phyloP scores from a whole-genome alignment of 2,113 vertebrate genomes.

The Uria aalge region DNA sequence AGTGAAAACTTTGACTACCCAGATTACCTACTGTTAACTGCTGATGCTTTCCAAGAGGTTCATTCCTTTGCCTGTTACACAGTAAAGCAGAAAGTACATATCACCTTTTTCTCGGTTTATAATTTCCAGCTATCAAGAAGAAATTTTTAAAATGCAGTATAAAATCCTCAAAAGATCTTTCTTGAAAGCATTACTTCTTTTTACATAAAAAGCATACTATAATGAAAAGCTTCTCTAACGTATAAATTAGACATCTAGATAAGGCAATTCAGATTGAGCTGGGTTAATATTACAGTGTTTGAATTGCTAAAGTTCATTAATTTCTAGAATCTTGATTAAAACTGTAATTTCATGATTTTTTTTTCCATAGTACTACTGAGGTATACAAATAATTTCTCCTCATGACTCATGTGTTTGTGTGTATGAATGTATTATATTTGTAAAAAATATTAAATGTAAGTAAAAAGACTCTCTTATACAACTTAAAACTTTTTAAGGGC shows the following conservation, averaged over 20 bases:
- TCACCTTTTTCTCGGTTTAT: not conserved
- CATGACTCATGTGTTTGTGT: accelerated
- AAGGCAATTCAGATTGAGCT: not conserved
- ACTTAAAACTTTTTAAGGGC: not conserved
- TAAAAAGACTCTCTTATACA: not conserved
- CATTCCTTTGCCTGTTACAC: not conserved
- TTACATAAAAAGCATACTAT: not conserved
- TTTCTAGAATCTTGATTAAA: not conserved
- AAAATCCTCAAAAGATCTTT: not conserved
- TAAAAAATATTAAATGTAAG: not conserved
- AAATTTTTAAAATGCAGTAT: not conserved
- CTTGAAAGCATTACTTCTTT: not conserved
- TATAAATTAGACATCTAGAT: not conserved
- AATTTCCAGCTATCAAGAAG: not conserved
- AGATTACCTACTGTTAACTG: not conserved
- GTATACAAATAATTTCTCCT: not conserved
- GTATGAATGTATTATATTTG: not conserved
- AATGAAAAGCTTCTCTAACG: not conserved
- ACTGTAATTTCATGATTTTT: not conserved
- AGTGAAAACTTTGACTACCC: not conserved
- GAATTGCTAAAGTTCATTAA: not conserved
- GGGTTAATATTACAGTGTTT: not conserved
- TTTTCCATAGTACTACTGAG: not conserved
- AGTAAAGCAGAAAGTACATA: not conserved
- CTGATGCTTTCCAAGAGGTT: not conserved